Percentiles rank a stretch among this genome's conserved stretches.
phyloP scores from a whole-genome alignment of 2,113 vertebrate species.

The Rhinolophus ferrumequinum region DNA sequence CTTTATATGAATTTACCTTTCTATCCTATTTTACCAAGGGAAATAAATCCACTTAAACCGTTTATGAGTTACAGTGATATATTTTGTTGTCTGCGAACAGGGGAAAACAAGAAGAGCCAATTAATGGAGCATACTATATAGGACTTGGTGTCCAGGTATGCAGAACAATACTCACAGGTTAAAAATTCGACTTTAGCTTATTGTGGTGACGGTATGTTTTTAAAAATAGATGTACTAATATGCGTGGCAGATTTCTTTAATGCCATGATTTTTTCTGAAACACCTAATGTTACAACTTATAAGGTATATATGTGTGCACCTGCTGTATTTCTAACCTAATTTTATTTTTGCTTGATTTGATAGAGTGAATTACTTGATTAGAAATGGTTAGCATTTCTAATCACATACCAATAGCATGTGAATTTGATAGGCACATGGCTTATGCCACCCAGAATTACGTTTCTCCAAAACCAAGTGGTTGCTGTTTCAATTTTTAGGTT shows the following conservation, averaged over 20 bases:
- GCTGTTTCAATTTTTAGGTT: not conserved
- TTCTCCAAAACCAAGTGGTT: conserved; percentile 20
- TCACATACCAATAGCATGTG: not conserved
- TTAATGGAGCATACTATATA: not conserved
- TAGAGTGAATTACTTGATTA: conserved; percentile 24
- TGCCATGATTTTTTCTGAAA: conserved; percentile 16
- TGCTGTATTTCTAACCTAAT: conserved; percentile 36
- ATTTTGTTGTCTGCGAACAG: conserved; percentile 26
- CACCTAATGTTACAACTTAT: not conserved
- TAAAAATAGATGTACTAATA: conserved; percentile 25
- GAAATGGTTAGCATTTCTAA: not conserved
- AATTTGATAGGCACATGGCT: not conserved
- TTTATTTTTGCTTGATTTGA: conserved; percentile 50
- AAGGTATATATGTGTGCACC: not conserved
- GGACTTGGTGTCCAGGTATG: conserved; percentile 46
- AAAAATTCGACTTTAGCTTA: conserved; percentile 21
- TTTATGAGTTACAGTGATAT: conserved; percentile 45
- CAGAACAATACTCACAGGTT: conserved; percentile 27
- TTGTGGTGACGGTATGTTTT: conserved; percentile 19
- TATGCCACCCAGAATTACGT: not conserved
- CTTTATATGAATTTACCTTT: conserved; percentile 46
- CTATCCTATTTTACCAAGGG: conserved; percentile 32
- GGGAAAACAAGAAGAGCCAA: conserved; percentile 30
- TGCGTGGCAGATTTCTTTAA: not conserved
- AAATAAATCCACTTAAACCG: conserved; percentile 8